Evolutionary conservation across 2,888 invertebrate genomes (phyloP).

Genomic region (Epinotia bilunana): DNA sequence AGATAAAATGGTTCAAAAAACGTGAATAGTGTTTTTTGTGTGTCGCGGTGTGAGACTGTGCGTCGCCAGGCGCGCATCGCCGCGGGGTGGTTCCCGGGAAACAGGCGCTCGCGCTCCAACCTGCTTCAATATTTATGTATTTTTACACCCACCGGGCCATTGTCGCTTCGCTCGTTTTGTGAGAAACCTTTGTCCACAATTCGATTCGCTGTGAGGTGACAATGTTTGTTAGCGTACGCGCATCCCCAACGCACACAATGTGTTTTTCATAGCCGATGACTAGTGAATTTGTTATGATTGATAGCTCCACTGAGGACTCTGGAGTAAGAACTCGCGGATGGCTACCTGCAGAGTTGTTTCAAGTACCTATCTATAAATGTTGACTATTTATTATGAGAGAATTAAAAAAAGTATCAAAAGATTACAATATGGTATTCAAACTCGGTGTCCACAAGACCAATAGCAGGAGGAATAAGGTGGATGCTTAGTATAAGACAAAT

Average conservation of each 20-base stretch:
- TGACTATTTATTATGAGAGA: slow-evolving; percentile 46
- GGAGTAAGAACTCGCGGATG: slow-evolving; percentile 63
- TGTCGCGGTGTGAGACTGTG: slow-evolving; percentile 76
- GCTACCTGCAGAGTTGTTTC: slow-evolving; percentile 60
- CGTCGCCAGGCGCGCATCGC: slow-evolving; percentile 73
- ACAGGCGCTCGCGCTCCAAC: slow-evolving; percentile 64
- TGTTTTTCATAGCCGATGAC: slow-evolving; percentile 81
- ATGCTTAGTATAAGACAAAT: slow-evolving; percentile 47
- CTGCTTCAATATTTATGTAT: slow-evolving; percentile 79
- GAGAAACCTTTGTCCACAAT: slow-evolving; percentile 75
- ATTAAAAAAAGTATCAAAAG: too few species aligned
- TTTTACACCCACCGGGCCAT: slow-evolving; percentile 78
- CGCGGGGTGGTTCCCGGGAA: slow-evolving; percentile 82
- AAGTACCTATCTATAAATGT: slow-evolving; percentile 51
- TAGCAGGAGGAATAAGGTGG: slow-evolving; percentile 27
- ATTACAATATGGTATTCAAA: too few species aligned
- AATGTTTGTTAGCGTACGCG: slow-evolving; percentile 80
- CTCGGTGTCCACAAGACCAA: slow-evolving; percentile 39
- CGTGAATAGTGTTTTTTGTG: slow-evolving; percentile 75
- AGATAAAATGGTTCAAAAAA: slow-evolving; percentile 75
- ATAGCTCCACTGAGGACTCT: slow-evolving; percentile 66
- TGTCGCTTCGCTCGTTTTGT: slow-evolving; percentile 72
- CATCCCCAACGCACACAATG: slow-evolving; percentile 75
- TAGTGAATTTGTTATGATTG: slow-evolving; percentile 84
- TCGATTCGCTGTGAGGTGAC: slow-evolving; percentile 78